Evolutionary conservation across 2,888 invertebrate genomes (phyloP), one percentile per base, ranked within the genome.

Genomic region (Diplazon laetatorius): DNA sequence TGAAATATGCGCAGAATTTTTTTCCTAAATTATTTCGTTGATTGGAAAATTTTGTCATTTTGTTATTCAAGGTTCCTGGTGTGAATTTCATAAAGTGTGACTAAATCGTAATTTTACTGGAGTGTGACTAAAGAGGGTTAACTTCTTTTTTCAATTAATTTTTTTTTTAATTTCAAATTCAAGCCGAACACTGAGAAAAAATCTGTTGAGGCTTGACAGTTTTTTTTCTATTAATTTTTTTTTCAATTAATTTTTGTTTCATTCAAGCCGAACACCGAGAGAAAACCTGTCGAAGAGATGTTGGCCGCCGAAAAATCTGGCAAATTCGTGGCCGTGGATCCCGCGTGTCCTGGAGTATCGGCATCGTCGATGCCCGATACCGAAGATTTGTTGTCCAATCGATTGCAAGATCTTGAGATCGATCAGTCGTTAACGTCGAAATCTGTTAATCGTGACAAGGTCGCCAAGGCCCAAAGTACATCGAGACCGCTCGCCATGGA

Each of bases 281-380:
- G 96, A 70, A 94, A 95, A 87, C 93, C 95, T 0, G 87, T 95
- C 1, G 94, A 94, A 71, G 97, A 96, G 91, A 94, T 95, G 94
- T 91, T 93, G 84, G 92, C 92, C 10, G 93, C 94, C 0, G 94
- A 94, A 93, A 91, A 73, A 88, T 88, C 81, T 93, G 93, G 30
- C 86, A 89, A 60, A 93, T 94, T 88, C 88, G 91, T 74, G 92
- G 82, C 83, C 59, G 82, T 80, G 50, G 70, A 81, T 25, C 46
- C 25, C 6, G 39, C 69, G 8, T 52, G 57, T 65, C 70, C 75
- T 4, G 74, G 78, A 9, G 78, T 52, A 8, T 37, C 60, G 8
- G 62, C 66, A 4, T 62, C 6, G 9, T 30, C 30, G 12, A 72
- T 70, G 42, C 6, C 57, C 6, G 81, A 81, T 12, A 60, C 77